A percentile compares a stretch with the other conserved stretches of the same genome.
These are phyloP conservation scores for Lophura nycthemera DNA, from an alignment of 2,113 vertebrate species.

Conservation along the genomic window DNA sequence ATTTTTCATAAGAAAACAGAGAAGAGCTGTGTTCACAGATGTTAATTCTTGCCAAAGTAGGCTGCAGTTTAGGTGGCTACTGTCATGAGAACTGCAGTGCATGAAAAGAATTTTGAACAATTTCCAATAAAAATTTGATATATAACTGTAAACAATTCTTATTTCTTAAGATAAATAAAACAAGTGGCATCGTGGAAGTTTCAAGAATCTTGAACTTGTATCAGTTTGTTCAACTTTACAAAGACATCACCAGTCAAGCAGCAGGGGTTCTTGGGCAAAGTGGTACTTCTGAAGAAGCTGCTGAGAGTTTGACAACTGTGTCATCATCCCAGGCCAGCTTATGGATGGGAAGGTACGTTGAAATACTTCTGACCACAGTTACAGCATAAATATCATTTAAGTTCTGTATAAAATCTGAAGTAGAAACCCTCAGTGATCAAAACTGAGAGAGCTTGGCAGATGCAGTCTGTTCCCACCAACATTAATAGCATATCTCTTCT, in stretches of 20 bases:
- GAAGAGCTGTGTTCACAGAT: neutral
- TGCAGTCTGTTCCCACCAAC: neutral
- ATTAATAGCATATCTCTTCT: neutral
- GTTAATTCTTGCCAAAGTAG: neutral
- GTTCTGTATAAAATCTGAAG: neutral
- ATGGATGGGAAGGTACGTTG: slow-evolving; percentile 94
- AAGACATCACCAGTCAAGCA: slow-evolving; percentile 94
- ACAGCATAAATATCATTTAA: neutral
- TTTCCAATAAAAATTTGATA: neutral
- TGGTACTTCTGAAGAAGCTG: slow-evolving; percentile 77
- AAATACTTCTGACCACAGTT: neutral
- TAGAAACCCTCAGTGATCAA: neutral
- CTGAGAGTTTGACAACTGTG: slow-evolving; percentile 78
- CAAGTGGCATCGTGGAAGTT: slow-evolving; percentile 89
- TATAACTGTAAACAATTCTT: slow-evolving; percentile 48
- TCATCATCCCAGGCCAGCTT: slow-evolving; percentile 94
- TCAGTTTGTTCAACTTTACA: slow-evolving; percentile 97
- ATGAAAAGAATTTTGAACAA: neutral
- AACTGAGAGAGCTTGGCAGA: neutral
- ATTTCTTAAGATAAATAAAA: slow-evolving; percentile 92
- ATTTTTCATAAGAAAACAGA: neutral
- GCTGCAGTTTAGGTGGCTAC: neutral
- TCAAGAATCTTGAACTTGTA: slow-evolving; percentile 98
- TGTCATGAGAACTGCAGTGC: neutral
- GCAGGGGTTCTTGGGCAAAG: slow-evolving; percentile 84